Percentiles rank a stretch among this genome's conserved stretches.
These are phyloP conservation scores for Falco naumanni DNA, from an alignment of 2,797 vertebrate species.

Conservation along the genomic window DNA sequence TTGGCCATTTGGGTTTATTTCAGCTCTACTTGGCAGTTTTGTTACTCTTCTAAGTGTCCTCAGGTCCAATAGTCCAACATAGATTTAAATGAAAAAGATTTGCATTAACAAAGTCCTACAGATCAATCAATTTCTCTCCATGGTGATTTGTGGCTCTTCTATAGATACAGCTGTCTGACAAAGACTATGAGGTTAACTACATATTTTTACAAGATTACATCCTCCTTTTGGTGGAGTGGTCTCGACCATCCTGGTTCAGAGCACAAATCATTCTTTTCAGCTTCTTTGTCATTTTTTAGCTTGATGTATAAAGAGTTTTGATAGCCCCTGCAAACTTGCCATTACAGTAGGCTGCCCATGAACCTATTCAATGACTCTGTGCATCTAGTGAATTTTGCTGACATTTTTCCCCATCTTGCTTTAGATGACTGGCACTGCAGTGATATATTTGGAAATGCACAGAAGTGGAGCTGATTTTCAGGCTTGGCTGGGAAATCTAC, in stretches of 20 bases:
- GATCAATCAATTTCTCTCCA: background rate
- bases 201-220: background rate
- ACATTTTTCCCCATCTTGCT: background rate
- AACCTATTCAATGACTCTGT: slow-evolving; percentile 19
- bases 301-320: slow-evolving; percentile 15
- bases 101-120: background rate
- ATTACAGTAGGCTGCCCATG: slow-evolving; percentile 15
- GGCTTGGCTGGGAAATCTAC: background rate
- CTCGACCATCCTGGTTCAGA: background rate
- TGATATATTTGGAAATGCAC: background rate
- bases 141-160: background rate
- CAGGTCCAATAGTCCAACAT: background rate
- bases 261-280: slow-evolving; percentile 29
- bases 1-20: background rate
- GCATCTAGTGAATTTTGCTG: slow-evolving; percentile 26
- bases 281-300: slow-evolving; percentile 27
- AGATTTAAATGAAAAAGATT: background rate
- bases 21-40: background rate
- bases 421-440: slow-evolving; percentile 19
- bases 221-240: background rate
- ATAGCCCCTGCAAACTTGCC: background rate
- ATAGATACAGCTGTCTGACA: background rate
- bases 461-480: slow-evolving; percentile 2
- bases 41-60: background rate
- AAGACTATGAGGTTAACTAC: slow-evolving; percentile 35